Conservation (phyloP, 2,113 vertebrate genomes). For the Opisthocomus hoazin region DNA sequence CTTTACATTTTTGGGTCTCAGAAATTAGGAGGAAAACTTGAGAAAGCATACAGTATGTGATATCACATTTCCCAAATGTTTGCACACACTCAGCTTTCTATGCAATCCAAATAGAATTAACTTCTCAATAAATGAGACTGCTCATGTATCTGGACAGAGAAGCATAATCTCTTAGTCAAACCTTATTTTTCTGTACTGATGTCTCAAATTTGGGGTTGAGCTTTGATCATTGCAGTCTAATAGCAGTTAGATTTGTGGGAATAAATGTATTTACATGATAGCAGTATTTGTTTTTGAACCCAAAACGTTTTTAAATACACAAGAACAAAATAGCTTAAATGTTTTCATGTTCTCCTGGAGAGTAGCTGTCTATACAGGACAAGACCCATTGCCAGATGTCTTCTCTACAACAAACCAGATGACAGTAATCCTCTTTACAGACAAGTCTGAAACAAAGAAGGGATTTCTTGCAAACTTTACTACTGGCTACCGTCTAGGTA, state of each 20-base stretch:
- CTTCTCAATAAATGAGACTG: background rate
- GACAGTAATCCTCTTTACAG: conserved; percentile 76
- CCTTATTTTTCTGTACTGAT: background rate
- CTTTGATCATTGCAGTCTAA: background rate
- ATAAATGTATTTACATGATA: background rate
- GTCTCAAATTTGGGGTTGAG: background rate
- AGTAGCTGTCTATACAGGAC: conserved; percentile 84
- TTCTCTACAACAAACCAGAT: conserved; percentile 86
- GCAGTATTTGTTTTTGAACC: background rate
- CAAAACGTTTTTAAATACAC: background rate
- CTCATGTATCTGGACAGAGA: background rate
- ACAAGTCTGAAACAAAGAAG: background rate
- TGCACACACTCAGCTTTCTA: background rate
- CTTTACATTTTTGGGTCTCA: background rate
- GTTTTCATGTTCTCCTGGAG: background rate
- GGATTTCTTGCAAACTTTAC: conserved; percentile 93
- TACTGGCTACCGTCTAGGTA: conserved; percentile 78
- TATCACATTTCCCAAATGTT: background rate
- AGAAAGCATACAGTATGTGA: background rate
- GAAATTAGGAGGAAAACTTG: background rate
- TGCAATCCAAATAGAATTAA: background rate
- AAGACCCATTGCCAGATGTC: conserved; percentile 72
- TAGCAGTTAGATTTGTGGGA: background rate
- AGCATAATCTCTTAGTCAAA: background rate
- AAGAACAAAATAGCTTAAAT: background rate